Evolutionary conservation across 2,113 vertebrate genomes (phyloP).

Genomic region (Periophthalmus modestus): DNA sequence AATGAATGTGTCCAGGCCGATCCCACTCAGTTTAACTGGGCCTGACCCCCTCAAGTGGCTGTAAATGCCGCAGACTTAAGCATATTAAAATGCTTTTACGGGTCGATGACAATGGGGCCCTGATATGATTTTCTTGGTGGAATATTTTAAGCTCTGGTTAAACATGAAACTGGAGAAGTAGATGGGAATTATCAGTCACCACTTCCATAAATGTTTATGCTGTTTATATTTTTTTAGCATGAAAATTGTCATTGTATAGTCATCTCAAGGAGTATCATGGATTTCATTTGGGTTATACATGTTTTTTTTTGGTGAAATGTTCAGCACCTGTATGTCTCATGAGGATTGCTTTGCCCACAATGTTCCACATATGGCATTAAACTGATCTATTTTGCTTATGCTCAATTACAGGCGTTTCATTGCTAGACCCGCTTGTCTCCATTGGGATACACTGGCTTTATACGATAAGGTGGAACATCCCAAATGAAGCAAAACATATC

Average conservation of each 20-base stretch:
- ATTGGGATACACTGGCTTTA: no score
- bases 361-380: no score
- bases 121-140: slow-evolving; percentile 46
- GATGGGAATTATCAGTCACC: slow-evolving; percentile 19
- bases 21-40: slow-evolving; percentile 5
- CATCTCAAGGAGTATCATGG: neutral
- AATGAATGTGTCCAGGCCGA: slow-evolving; percentile 23
- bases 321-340: no score
- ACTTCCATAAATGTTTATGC: slow-evolving; percentile 27
- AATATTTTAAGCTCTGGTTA: slow-evolving; percentile 39
- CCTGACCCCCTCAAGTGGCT: slow-evolving; percentile 16
- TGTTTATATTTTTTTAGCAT: slow-evolving; percentile 33
- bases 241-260: slow-evolving; percentile 40
- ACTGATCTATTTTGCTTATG: no score
- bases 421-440: no score
- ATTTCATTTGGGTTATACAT: no score
- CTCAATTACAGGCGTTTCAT: no score
- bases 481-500: no score
- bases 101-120: slow-evolving; percentile 46
- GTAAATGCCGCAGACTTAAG: slow-evolving; percentile 43
- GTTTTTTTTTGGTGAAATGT: no score
- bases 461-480: no score
- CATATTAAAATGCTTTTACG: slow-evolving; percentile 57
- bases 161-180: slow-evolving; percentile 35
- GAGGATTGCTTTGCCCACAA: no score